Evolutionary conservation across 1,140 invertebrate species (phyloP), one percentile per base, ranked within the genome.

Genomic region (Ericerus pela): DNA sequence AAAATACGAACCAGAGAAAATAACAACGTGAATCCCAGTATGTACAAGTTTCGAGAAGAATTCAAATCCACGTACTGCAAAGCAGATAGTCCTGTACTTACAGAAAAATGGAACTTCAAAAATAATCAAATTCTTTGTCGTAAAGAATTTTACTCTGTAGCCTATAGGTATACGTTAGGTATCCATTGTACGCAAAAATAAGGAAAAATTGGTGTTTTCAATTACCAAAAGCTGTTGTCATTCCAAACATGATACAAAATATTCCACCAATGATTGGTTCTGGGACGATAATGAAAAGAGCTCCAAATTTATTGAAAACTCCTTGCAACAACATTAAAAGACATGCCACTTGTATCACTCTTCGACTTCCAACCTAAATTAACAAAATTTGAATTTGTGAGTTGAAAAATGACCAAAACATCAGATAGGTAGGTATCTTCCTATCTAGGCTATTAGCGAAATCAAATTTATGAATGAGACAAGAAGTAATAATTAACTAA

Each of bases 181-280:
- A n/a, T n/a, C n/a, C n/a, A n/a, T n/a, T n/a, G n/a, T n/a, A n/a
- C n/a, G n/a, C n/a, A n/a, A n/a, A n/a, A n/a, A n/a, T n/a, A n/a
- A n/a, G n/a, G n/a, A n/a, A n/a, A n/a, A n/a, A n/a, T n/a, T n/a
- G n/a, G n/a, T n/a, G n/a, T n/a, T n/a, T n/a, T n/a, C n/a, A n/a
- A n/a, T 68, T 66, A 74, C 84, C 84, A 63, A 88, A 85, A 14
- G 84, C 83, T 10, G 79, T 75, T 56, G 88, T 86, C 80, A 89
- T 85, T 27, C 86, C 86, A 66, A 90, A 89, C 79, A 88, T 85
- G 2, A 90, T 77, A 61, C 86, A 86, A 68, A 90, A 88, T 53
- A 87, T 77, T 2, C 88, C 89, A 0, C 88, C 89, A 1, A 92
- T 77, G n/a, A 92, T 81, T 0, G 88, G 86, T 64, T 86, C 82